These are phyloP conservation scores for Cuniculus paca DNA, from an alignment of 2,797 vertebrate genomes.

Conservation along the genomic window DNA sequence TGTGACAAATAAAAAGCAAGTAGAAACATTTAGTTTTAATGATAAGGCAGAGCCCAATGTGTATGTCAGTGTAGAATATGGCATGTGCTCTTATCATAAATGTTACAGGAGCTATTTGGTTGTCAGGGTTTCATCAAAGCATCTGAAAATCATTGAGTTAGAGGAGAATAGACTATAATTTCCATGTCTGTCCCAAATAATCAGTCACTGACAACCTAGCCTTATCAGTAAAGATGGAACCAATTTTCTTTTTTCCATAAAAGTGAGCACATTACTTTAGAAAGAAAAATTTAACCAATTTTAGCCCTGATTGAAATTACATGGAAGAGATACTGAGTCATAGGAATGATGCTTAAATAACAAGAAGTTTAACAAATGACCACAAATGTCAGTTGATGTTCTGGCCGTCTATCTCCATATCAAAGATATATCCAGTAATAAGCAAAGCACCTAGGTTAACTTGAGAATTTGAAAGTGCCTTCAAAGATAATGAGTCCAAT, in stretches of 20 bases:
- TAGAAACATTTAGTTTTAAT: conserved; percentile 47
- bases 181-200: conserved; percentile 66
- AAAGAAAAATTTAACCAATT: conserved; percentile 75
- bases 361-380: conserved; percentile 65
- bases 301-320: conserved; percentile 47
- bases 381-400: conserved; percentile 44
- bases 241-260: conserved; percentile 79
- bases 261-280: conserved; percentile 75
- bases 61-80: neutral
- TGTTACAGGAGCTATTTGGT: conserved; percentile 51
- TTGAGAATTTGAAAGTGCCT: conserved; percentile 64
- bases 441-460: conserved; percentile 67
- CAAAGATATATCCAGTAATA: conserved; percentile 17
- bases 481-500: conserved; percentile 75
- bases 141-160: conserved; percentile 65
- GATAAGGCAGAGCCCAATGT: neutral
- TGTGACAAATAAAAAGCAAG: conserved; percentile 47
- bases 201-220: conserved; percentile 71
- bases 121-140: conserved; percentile 67
- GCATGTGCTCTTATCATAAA: neutral
- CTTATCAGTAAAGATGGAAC: conserved; percentile 74
- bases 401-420: neutral
- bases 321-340: conserved; percentile 56
- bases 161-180: conserved; percentile 73
- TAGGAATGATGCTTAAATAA: conserved; percentile 26